These are phyloP conservation scores for Chionomys nivalis DNA, from an alignment of 2,113 vertebrate species.

Conservation along the genomic window DNA sequence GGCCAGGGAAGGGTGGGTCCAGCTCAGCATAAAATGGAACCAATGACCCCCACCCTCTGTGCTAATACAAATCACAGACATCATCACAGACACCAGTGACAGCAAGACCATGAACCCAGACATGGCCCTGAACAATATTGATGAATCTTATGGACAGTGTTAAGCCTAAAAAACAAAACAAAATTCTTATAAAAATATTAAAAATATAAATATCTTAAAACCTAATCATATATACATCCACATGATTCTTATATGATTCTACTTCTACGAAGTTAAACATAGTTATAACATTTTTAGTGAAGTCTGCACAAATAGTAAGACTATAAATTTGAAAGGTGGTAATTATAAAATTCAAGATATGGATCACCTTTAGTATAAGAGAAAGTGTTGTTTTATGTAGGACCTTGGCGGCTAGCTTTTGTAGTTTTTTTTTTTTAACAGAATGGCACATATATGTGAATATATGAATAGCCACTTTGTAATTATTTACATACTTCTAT, in stretches of 20 bases:
- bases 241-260: neutral
- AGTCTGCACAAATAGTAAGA: neutral
- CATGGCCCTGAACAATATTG: too few relatives aligned
- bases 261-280: neutral
- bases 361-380: neutral
- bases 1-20: too few relatives aligned
- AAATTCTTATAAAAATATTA: neutral
- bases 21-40: too few relatives aligned
- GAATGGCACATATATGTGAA: neutral
- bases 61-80: too few relatives aligned
- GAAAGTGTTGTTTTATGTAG: neutral
- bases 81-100: too few relatives aligned
- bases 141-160: neutral
- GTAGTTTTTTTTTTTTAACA: neutral
- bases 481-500: neutral
- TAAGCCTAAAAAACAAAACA: neutral
- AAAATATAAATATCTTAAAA: neutral
- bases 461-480: neutral
- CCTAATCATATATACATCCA: neutral
- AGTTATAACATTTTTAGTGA: neutral
- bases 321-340: neutral
- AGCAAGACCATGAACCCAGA: too few relatives aligned
- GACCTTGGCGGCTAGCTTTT: accelerated
- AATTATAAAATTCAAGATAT: neutral
- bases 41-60: too few relatives aligned